Percentiles rank a stretch among this genome's conserved stretches.
These are phyloP conservation scores for honey bee (Apis mellifera) DNA, from an alignment of 1,140 invertebrate species.

Conservation along the genomic window DNA sequence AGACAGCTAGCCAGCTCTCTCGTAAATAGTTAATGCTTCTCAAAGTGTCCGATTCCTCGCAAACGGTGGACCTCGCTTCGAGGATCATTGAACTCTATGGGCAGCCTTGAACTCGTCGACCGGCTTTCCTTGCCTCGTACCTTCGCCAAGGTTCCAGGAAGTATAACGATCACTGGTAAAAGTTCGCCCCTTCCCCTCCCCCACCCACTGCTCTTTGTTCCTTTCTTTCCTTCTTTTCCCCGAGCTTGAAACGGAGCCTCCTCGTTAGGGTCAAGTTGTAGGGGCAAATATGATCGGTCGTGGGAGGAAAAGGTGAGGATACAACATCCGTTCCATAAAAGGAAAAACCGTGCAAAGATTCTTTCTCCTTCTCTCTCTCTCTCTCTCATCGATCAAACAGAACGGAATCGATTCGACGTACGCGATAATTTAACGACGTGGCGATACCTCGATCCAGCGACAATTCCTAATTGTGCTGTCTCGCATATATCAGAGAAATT, in stretches of 20 bases:
- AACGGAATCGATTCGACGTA: no score
- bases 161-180: slow-evolving; percentile 64
- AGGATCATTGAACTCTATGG: slow-evolving; percentile 59
- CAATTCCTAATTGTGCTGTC: background rate
- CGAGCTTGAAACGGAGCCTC: slow-evolving; percentile 30
- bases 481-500: background rate
- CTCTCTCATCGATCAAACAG: no score
- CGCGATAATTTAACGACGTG: background rate
- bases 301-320: no score
- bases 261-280: slow-evolving; percentile 55
- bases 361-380: no score
- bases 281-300: slow-evolving; percentile 25
- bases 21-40: slow-evolving; percentile 58
- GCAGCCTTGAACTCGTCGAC: slow-evolving; percentile 67
- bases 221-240: slow-evolving; percentile 49
- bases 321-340: background rate
- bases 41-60: slow-evolving; percentile 23
- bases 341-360: background rate
- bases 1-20: slow-evolving; percentile 9
- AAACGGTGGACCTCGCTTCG: slow-evolving; percentile 47
- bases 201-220: background rate
- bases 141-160: slow-evolving; percentile 66
- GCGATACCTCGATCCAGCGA: background rate
- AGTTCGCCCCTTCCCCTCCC: slow-evolving; percentile 15
- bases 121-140: slow-evolving; percentile 64